Percentiles rank a stretch among this genome's conserved stretches.
phyloP scores from a whole-genome alignment of 2,797 vertebrate genomes.

The Chelmon rostratus region DNA sequence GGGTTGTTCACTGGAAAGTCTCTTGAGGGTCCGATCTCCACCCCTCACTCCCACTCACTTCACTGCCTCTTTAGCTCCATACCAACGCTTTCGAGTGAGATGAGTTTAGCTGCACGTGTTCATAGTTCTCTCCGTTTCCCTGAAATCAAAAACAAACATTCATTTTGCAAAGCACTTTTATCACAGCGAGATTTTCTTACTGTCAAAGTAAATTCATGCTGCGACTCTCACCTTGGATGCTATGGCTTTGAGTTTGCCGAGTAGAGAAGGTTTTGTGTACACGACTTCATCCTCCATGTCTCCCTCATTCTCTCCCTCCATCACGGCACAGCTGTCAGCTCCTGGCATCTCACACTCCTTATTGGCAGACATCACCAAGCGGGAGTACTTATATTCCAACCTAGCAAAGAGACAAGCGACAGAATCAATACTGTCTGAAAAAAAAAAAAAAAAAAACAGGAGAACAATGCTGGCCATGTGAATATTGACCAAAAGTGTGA shows the following conservation, averaged over 20 bases:
- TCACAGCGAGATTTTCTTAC: neutral
- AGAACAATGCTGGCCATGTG: neutral
- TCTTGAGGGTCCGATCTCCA: constrained; percentile 39
- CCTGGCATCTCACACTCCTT: constrained; percentile 96
- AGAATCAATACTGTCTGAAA: constrained; percentile 37
- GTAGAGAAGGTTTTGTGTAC: constrained; percentile 93
- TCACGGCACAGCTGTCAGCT: constrained; percentile 97
- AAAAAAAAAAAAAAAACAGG: constrained; percentile 5
- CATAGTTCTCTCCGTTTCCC: constrained; percentile 90
- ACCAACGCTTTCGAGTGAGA: constrained; percentile 87
- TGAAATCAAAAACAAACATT: constrained; percentile 38
- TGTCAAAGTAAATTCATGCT: neutral
- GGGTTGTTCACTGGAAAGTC: constrained; percentile 51
- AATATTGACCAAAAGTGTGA: constrained; percentile 22
- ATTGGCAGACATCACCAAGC: constrained; percentile 95
- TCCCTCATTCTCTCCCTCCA: constrained; percentile 95
- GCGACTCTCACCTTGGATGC: constrained; percentile 92
- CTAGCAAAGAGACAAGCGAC: constrained; percentile 76
- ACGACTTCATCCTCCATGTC: constrained; percentile 94
- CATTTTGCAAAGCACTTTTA: neutral
- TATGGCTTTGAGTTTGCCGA: constrained; percentile 95
- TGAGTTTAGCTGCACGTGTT: constrained; percentile 96
- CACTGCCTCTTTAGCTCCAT: constrained; percentile 81
- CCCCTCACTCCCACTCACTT: constrained; percentile 17
- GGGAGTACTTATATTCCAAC: constrained; percentile 97